Percentiles rank a stretch among this genome's conserved stretches.
Evolutionary conservation across 2,797 vertebrate genomes (phyloP).

Genomic region (Bradypodion pumilum): DNA sequence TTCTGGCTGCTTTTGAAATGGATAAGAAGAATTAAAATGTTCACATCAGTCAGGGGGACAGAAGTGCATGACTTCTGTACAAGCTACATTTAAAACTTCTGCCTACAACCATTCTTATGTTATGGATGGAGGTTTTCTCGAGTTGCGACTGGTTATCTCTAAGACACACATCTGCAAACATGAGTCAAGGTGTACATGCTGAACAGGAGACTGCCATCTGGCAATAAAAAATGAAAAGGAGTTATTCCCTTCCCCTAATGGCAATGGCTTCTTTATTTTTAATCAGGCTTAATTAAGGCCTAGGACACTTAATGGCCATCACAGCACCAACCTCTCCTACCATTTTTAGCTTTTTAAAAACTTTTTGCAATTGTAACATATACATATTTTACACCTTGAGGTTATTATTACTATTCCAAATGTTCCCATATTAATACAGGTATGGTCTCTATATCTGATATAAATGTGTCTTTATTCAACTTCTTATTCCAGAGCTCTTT

Average conservation of each 20-base stretch:
- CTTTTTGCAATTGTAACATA: slow-evolving; percentile 76
- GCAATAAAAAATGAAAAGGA: slow-evolving; percentile 64
- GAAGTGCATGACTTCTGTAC: slow-evolving; percentile 72
- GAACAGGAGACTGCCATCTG: slow-evolving; percentile 62
- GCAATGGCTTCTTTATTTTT: slow-evolving; percentile 74
- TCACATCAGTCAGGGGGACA: slow-evolving; percentile 74
- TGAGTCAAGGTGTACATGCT: slow-evolving; percentile 51
- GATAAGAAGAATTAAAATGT: slow-evolving; percentile 66
- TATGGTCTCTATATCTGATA: slow-evolving; percentile 80
- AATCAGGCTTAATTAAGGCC: slow-evolving; percentile 62
- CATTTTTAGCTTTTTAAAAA: slow-evolving; percentile 32
- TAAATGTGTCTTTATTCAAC: slow-evolving; percentile 79
- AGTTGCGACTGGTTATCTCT: slow-evolving; percentile 63
- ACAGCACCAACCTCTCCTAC: slow-evolving; percentile 72
- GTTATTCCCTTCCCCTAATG: slow-evolving; percentile 46
- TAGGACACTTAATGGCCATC: slow-evolving; percentile 73
- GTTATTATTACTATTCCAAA: slow-evolving; percentile 77
- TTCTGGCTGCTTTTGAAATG: slow-evolving; percentile 75
- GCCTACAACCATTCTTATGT: slow-evolving; percentile 46
- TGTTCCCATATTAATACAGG: slow-evolving; percentile 79
- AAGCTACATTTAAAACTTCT: slow-evolving; percentile 68
- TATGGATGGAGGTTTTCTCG: slow-evolving; percentile 52
- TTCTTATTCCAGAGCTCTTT: slow-evolving; percentile 75
- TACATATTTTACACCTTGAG: slow-evolving; percentile 77
- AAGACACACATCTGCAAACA: slow-evolving; percentile 62